These are phyloP conservation scores for Andinoacara biseriatus DNA, from an alignment of 2,113 vertebrate genomes.

Conservation along the genomic window DNA sequence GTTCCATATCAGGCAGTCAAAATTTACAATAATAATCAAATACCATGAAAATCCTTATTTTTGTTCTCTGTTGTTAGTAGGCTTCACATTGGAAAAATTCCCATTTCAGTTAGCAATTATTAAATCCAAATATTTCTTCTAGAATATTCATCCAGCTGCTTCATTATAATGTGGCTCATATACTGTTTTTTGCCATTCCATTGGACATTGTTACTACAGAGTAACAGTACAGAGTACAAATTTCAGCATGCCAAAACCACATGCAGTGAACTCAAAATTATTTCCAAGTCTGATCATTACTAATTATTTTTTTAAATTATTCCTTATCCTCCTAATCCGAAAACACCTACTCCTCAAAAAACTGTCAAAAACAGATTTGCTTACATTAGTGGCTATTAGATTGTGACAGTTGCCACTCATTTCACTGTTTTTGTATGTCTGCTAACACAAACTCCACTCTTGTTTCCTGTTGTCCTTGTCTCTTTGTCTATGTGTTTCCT, in stretches of 20 bases:
- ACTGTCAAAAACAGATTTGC: not conserved
- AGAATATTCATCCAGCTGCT: not conserved
- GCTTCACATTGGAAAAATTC: not conserved
- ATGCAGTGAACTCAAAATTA: not conserved
- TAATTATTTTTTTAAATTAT: not conserved
- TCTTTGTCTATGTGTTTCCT: slow-evolving; percentile 59
- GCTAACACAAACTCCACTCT: slow-evolving; percentile 72
- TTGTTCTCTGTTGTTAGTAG: not conserved
- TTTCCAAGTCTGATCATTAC: not conserved
- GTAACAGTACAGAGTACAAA: not conserved
- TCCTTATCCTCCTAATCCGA: not conserved
- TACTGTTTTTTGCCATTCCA: not conserved
- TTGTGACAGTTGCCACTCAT: slow-evolving; percentile 14
- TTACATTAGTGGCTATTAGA: not conserved
- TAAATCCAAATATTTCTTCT: not conserved
- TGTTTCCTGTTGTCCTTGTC: slow-evolving; percentile 72
- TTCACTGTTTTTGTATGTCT: slow-evolving; percentile 46
- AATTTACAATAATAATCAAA: not conserved
- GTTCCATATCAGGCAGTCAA: not conserved
- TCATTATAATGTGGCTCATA: not conserved
- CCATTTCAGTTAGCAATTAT: not conserved
- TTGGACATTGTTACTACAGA: not conserved
- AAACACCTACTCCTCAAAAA: not conserved
- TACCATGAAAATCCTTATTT: not conserved
- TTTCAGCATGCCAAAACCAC: not conserved